Evolutionary conservation across 2,888 invertebrate genomes (phyloP).

Genomic region (Macaria notata): DNA sequence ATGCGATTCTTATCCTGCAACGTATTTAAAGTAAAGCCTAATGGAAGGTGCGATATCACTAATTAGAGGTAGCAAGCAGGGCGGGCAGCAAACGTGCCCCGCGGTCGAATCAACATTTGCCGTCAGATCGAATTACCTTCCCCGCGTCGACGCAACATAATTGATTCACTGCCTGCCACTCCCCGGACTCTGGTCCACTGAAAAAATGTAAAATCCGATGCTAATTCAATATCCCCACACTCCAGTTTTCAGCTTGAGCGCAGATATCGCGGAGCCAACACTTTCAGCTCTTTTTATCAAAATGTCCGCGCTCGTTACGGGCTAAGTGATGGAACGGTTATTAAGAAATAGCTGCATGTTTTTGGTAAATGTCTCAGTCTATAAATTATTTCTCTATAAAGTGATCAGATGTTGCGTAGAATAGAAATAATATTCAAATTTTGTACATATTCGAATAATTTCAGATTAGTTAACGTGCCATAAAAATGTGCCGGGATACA

Average conservation of each 20-base stretch:
- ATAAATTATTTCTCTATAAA: too few species aligned
- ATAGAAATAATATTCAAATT: too few species aligned
- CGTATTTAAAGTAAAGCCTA: too few species aligned
- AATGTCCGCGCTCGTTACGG: constrained; percentile 14
- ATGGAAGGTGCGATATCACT: not conserved
- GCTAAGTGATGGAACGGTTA: constrained; percentile 2
- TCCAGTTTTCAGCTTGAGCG: constrained; percentile 38
- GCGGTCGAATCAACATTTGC: constrained; percentile 79
- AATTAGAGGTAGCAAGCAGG: constrained; percentile 10
- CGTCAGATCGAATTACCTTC: constrained; percentile 75
- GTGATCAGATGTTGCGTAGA: too few species aligned
- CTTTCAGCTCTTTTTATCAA: constrained; percentile 19
- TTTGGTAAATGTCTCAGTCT: too few species aligned
- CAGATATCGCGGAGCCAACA: constrained; percentile 28
- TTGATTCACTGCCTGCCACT: constrained; percentile 71
- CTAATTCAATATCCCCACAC: constrained; percentile 68
- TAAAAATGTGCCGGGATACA: too few species aligned
- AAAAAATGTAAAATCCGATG: constrained; percentile 63
- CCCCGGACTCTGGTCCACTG: constrained; percentile 54
- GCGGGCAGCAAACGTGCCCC: constrained; percentile 47
- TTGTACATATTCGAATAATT: too few species aligned
- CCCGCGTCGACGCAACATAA: constrained; percentile 71
- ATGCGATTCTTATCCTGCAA: too few species aligned
- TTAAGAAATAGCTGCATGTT: not conserved
- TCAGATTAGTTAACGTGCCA: too few species aligned